Evolutionary conservation across 2,888 invertebrate species (phyloP).

Genomic region (Conops quadrifasciatus): DNA sequence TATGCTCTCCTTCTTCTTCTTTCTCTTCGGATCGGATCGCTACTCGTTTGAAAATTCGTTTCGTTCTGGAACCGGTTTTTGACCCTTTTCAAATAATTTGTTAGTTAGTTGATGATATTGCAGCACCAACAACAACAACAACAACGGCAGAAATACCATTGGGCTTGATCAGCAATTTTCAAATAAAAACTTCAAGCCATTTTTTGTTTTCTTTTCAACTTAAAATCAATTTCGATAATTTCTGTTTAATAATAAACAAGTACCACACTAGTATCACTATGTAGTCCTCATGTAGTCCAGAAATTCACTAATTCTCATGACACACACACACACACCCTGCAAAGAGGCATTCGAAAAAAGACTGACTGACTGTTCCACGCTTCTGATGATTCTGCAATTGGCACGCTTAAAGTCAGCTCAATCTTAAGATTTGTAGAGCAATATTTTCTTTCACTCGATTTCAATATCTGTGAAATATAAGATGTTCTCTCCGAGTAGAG

Average conservation of each 20-base stretch:
- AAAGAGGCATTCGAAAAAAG: slow-evolving; percentile 26
- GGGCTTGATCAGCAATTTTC: neutral
- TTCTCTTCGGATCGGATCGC: neutral
- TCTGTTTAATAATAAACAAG: neutral
- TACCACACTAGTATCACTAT: neutral
- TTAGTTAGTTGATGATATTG: neutral
- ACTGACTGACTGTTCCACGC: slow-evolving; percentile 24
- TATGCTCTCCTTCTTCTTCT: slow-evolving; percentile 1
- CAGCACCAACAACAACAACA: neutral
- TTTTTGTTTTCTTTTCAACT: neutral
- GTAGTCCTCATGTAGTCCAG: neutral
- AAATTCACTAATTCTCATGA: neutral
- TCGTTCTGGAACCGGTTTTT: slow-evolving; percentile 32
- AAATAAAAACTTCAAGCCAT: too few relatives aligned
- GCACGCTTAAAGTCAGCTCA: slow-evolving; percentile 1
- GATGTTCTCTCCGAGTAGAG: slow-evolving; percentile 13
- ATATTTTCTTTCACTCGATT: neutral
- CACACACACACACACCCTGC: neutral
- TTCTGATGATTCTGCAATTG: neutral
- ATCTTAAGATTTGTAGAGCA: neutral
- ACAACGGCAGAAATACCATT: neutral
- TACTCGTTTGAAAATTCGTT: neutral
- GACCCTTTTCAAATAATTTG: slow-evolving; percentile 14
- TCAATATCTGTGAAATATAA: neutral
- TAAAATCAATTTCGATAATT: neutral